phyloP scores from a whole-genome alignment of 2,113 vertebrate species.

The Rhinichthys klamathensis region DNA sequence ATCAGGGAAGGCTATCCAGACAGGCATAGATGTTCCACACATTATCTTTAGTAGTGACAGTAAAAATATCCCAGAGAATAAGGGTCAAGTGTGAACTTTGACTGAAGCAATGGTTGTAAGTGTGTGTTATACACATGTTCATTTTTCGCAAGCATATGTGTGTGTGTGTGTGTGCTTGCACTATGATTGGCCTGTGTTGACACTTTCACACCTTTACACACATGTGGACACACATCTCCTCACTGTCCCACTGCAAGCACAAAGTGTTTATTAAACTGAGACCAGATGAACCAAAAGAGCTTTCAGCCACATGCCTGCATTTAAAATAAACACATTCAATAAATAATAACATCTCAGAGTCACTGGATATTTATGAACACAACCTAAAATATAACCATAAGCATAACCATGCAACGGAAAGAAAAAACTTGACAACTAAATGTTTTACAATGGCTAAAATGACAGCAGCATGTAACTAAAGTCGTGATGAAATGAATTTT shows the following conservation, averaged over 20 bases:
- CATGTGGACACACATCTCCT: slow-evolving; percentile 8
- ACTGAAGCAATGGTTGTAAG: neutral
- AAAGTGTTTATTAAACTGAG: slow-evolving; percentile 82
- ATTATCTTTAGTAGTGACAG: neutral
- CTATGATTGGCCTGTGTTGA: slow-evolving; percentile 25
- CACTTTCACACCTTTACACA: slow-evolving; percentile 60
- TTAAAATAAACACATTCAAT: slow-evolving; percentile 15
- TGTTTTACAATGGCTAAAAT: neutral
- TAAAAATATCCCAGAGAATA: neutral
- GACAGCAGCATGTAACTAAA: neutral
- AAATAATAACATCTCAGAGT: slow-evolving; percentile 44
- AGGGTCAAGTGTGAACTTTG: slow-evolving; percentile 26
- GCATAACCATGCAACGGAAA: neutral
- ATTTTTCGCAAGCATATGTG: neutral
- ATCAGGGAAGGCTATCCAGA: neutral
- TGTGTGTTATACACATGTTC: neutral
- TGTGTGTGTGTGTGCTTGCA: slow-evolving; percentile 3
- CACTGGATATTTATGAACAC: neutral
- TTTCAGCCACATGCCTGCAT: slow-evolving; percentile 56
- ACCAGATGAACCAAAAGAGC: slow-evolving; percentile 74
- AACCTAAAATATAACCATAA: neutral
- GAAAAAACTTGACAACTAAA: neutral
- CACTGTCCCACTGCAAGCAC: slow-evolving; percentile 65
- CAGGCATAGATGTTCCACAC: slow-evolving; percentile 21
- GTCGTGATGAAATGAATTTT: neutral